phyloP scores from a whole-genome alignment of 2,888 invertebrate genomes.

The Orthosia gothica region DNA sequence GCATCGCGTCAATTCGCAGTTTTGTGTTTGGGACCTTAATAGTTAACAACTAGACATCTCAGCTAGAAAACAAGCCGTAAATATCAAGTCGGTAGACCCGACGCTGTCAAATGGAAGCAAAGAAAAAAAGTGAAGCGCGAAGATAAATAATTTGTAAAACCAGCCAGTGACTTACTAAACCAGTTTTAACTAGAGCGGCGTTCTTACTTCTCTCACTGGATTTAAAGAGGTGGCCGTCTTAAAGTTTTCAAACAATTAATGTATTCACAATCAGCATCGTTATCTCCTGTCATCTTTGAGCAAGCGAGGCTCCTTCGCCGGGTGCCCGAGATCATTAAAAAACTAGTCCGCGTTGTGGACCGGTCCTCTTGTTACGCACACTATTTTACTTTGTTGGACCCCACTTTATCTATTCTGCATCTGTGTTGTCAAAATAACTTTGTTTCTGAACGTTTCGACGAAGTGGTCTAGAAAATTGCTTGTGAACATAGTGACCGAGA shows the following conservation, averaged over 20 bases:
- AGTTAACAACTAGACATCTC: too few species aligned
- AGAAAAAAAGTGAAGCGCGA: conserved; percentile 37
- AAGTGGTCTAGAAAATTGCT: conserved; percentile 9
- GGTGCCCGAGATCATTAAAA: conserved; percentile 81
- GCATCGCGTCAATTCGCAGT: too few species aligned
- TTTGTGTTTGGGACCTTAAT: too few species aligned
- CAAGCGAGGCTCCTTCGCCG: conserved; percentile 73
- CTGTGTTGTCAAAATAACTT: conserved; percentile 65
- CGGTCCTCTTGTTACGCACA: conserved; percentile 59
- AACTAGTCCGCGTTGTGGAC: conserved; percentile 79
- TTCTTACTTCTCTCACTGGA: conserved; percentile 33
- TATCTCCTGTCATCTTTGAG: conserved; percentile 86
- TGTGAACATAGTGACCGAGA: neutral
- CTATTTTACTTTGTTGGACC: conserved; percentile 55
- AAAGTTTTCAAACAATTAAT: conserved; percentile 72
- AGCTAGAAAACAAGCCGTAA: conserved; percentile 1
- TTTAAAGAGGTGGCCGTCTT: conserved; percentile 47
- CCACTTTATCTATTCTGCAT: conserved; percentile 54
- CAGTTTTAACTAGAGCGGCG: conserved; percentile 47
- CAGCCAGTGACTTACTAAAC: conserved; percentile 45
- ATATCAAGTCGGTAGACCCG: conserved; percentile 33
- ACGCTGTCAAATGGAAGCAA: conserved; percentile 33
- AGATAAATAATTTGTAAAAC: conserved; percentile 51
- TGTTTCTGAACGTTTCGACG: conserved; percentile 35
- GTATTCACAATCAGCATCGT: conserved; percentile 75